Conservation (phyloP, 1,140 invertebrate genomes). For the Hirudo medicinalis region DNA sequence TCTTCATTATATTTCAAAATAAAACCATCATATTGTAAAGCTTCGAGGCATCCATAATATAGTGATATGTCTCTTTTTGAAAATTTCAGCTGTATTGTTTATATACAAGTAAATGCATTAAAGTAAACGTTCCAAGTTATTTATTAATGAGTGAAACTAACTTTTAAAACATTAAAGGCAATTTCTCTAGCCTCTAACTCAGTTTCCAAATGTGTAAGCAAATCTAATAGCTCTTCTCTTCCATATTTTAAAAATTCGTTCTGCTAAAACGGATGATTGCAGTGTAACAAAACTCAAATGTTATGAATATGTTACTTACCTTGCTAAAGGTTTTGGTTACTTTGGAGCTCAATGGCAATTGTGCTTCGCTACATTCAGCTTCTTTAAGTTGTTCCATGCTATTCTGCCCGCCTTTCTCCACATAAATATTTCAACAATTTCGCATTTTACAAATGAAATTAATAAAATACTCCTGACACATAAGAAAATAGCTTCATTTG, state of each 20-base stretch:
- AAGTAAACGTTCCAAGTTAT: no score
- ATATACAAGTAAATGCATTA: no score
- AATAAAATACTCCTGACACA: no score
- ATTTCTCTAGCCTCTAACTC: slow-evolving; percentile 8
- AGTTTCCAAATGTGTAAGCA: slow-evolving; percentile 1
- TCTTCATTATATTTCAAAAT: background rate
- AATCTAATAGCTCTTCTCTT: slow-evolving; percentile 1
- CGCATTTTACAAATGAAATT: no score
- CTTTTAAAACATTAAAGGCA: slow-evolving; percentile 4
- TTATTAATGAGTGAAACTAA: background rate
- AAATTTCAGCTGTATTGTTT: background rate
- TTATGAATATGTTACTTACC: no score
- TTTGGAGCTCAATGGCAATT: no score
- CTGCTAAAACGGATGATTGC: background rate
- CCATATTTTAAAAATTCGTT: background rate
- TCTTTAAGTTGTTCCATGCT: no score
- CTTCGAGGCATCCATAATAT: background rate
- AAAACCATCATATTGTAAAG: background rate
- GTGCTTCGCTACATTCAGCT: no score
- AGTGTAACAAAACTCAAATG: background rate
- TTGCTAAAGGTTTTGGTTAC: no score
- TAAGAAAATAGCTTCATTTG: no score
- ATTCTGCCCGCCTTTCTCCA: no score
- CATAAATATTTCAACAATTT: no score
- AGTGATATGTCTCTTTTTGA: slow-evolving; percentile 1